Conservation (phyloP, 2,113 vertebrate species). For the Triplophysa tibetana region DNA sequence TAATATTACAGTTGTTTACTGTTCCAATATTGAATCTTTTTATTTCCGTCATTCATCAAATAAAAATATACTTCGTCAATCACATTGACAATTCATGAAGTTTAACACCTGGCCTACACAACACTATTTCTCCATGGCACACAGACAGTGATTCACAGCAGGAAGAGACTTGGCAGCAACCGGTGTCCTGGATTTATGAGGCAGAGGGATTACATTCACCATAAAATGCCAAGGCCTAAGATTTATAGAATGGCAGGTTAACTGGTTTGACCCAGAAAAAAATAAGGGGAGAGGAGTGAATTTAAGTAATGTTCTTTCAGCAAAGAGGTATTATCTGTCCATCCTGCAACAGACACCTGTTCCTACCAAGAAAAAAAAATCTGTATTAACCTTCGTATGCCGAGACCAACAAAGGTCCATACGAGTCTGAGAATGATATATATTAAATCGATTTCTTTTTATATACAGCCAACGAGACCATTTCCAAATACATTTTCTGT, state of each 20-base stretch:
- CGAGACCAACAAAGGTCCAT: not conserved
- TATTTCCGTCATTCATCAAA: too few relatives aligned
- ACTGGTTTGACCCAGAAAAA: constrained; percentile 35
- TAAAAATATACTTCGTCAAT: not conserved
- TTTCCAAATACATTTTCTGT: too few relatives aligned
- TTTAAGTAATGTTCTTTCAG: constrained; percentile 39
- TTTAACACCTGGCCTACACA: not conserved
- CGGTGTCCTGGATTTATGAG: constrained; percentile 33
- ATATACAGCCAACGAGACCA: too few relatives aligned
- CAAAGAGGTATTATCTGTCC: not conserved
- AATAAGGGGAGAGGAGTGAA: constrained; percentile 23
- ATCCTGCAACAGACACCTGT: not conserved
- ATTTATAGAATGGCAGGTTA: constrained; percentile 48
- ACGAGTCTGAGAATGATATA: too few relatives aligned
- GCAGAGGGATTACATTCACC: constrained; percentile 29
- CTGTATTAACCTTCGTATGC: not conserved
- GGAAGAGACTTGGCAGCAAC: not conserved
- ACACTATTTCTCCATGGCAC: not conserved
- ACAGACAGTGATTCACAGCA: constrained; percentile 1
- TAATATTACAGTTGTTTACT: too few relatives aligned
- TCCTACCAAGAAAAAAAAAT: not conserved
- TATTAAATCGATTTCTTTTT: too few relatives aligned
- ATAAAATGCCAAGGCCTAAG: constrained; percentile 17
- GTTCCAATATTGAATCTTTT: too few relatives aligned
- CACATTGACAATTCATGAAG: not conserved